Evolutionary conservation across 2,797 vertebrate species (phyloP), one percentile per base, ranked within the genome.

Genomic region (Phataginus tricuspis): DNA sequence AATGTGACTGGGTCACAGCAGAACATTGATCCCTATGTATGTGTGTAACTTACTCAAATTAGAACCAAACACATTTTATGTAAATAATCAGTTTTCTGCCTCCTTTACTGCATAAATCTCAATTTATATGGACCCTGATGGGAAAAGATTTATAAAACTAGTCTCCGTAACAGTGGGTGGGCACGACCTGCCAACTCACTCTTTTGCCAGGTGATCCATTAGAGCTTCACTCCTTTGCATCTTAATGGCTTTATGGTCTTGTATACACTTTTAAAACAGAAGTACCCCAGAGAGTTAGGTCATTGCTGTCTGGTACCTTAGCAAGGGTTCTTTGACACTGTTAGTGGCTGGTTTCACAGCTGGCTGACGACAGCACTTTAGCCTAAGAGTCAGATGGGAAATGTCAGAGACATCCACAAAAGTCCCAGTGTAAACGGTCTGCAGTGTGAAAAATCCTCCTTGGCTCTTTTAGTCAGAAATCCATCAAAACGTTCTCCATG

Each of bases 391-490:
- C 16, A 63, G 21, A 66, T 68, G 51, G 16, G 51, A 95, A 94
- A 90, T 78, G 21, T 45, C 19, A 85, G 19, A 45, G 57, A 61
- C n/a, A 29, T 95, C 8, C 37, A 75, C 93, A 75, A 79, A 79
- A 31, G 53, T 75, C 55, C 49, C 21, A n/a, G 10, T 45, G 0
- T 77, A 80, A 89, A 72, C 1, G 9, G 25, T 85, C 79, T 96
- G 39, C 10, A 55, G 31, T 7, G 91, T 64, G 37, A 69, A 88
- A 92, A 53, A 14, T 53, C 16, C 34, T 87, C 8, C 78, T 37
- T 80, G 68, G 59, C 34, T 71, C 42, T 77, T 55, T 91, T 29
- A 63, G 53, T 92, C n/a, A 94, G 53, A 93, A 90, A 94, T 92
- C 25, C 53, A 72, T 80, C 64, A 84, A 84, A 91, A 87, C 10